Conservation (phyloP, 2,888 invertebrate species). For the Entomobrya proxima region DNA sequence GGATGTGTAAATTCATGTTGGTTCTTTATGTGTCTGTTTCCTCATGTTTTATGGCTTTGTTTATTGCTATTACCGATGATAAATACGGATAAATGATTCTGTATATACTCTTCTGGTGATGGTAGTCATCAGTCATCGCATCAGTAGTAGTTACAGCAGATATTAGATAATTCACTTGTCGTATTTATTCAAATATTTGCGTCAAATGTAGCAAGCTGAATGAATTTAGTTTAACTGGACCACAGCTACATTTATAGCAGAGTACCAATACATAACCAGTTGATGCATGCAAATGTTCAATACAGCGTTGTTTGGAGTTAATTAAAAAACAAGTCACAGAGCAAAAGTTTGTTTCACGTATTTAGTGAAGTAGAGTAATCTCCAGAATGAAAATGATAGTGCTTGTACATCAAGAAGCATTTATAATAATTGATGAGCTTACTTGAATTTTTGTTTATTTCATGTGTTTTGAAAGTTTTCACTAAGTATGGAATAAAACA, state of each 20-base stretch:
- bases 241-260: not conserved
- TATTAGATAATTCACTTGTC: slow-evolving; percentile 41
- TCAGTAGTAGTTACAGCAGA: not conserved
- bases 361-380: too few species aligned
- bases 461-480: too few species aligned
- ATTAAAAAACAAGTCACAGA: too few species aligned
- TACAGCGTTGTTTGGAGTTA: too few species aligned
- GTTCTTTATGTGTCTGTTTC: not conserved
- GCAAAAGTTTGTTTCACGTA: too few species aligned
- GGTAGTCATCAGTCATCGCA: not conserved
- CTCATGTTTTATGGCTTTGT: not conserved
- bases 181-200: slow-evolving; percentile 5
- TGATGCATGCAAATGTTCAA: too few species aligned
- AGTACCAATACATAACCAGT: too few species aligned
- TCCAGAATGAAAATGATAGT: too few species aligned
- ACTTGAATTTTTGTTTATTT: too few species aligned
- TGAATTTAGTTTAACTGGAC: slow-evolving; percentile 16
- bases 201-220: slow-evolving; percentile 19
- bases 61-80: not conserved
- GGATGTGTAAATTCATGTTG: not conserved
- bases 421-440: too few species aligned
- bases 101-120: not conserved
- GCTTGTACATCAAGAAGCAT: too few species aligned
- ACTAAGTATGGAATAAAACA: too few species aligned
- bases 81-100: not conserved